A percentile compares a stretch with the other conserved stretches of the same genome.
These are phyloP conservation scores for Linnaemya vulpina DNA, from an alignment of 2,888 invertebrate species.

Conservation along the genomic window DNA sequence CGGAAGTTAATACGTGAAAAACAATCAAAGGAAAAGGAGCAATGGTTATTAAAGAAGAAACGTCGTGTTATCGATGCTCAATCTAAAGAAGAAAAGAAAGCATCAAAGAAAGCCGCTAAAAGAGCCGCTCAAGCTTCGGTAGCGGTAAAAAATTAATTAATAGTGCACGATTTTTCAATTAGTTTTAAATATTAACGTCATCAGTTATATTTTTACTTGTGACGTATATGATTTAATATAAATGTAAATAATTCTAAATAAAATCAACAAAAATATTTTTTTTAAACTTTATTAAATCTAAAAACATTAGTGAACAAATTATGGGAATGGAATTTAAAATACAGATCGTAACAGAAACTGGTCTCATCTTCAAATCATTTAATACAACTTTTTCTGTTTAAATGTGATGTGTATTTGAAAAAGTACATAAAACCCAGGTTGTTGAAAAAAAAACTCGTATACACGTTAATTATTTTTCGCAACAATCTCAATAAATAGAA, in stretches of 20 bases:
- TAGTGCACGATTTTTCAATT: not conserved
- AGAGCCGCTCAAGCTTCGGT: constrained; percentile 80
- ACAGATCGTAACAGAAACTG: too few species aligned
- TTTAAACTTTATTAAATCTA: too few species aligned
- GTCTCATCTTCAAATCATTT: too few species aligned
- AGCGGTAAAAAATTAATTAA: constrained; percentile 58
- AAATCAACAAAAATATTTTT: not conserved
- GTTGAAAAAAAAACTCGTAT: too few species aligned
- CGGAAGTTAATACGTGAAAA: constrained; percentile 87
- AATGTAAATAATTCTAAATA: not conserved
- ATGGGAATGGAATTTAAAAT: too few species aligned
- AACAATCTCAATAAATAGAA: too few species aligned
- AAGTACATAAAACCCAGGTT: too few species aligned
- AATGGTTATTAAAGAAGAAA: constrained; percentile 91
- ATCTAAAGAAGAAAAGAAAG: constrained; percentile 85
- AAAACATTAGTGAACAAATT: too few species aligned
- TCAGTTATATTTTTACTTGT: not conserved
- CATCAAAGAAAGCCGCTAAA: constrained; percentile 83
- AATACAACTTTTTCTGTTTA: too few species aligned
- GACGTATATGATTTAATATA: not conserved
- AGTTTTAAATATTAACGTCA: not conserved
- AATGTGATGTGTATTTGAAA: too few species aligned
- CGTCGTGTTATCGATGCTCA: constrained; percentile 88
- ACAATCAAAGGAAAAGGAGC: constrained; percentile 86
- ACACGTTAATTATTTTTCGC: too few species aligned